Conservation (phyloP, 2,888 invertebrate genomes). For the Limulus polyphemus region DNA sequence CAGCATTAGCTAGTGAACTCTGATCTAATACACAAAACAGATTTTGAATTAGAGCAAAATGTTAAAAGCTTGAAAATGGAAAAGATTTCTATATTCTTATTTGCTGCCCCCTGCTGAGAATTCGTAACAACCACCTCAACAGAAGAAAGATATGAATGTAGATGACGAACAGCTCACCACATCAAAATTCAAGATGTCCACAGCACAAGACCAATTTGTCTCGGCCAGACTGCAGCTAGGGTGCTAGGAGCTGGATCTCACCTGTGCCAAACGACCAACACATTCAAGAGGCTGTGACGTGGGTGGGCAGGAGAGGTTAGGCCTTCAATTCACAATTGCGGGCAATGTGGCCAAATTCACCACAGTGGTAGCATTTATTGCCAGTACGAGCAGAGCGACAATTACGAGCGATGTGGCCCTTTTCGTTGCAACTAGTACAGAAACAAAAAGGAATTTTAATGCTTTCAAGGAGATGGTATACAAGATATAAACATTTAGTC, state of each 20-base stretch:
- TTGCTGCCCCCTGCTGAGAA: no score
- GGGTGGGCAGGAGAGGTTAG: slow-evolving; percentile 16
- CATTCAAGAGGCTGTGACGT: slow-evolving; percentile 11
- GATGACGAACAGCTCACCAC: slow-evolving; percentile 13
- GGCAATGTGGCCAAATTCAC: slow-evolving; percentile 40
- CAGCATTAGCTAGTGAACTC: no score
- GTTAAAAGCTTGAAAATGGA: no score
- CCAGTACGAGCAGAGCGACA: slow-evolving; percentile 30
- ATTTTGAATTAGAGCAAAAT: no score
- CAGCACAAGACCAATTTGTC: slow-evolving; percentile 14
- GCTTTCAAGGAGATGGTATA: neutral
- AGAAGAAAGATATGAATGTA: no score
- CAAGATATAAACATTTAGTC: no score
- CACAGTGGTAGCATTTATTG: slow-evolving; percentile 36
- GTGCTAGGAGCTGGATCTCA: slow-evolving; percentile 27
- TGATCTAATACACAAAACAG: no score
- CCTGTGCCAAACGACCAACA: slow-evolving; percentile 4
- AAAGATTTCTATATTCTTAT: no score
- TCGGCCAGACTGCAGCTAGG: slow-evolving; percentile 16
- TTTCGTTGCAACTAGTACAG: slow-evolving; percentile 37
- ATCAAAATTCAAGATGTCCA: slow-evolving; percentile 17
- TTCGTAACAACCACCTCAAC: no score
- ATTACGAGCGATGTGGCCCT: slow-evolving; percentile 39
- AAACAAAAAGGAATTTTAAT: neutral
- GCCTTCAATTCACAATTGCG: slow-evolving; percentile 33